A percentile compares a stretch with the other conserved stretches of the same genome.
Evolutionary conservation across 2,797 vertebrate genomes (phyloP).

Genomic region (Uromys caudimaculatus): DNA sequence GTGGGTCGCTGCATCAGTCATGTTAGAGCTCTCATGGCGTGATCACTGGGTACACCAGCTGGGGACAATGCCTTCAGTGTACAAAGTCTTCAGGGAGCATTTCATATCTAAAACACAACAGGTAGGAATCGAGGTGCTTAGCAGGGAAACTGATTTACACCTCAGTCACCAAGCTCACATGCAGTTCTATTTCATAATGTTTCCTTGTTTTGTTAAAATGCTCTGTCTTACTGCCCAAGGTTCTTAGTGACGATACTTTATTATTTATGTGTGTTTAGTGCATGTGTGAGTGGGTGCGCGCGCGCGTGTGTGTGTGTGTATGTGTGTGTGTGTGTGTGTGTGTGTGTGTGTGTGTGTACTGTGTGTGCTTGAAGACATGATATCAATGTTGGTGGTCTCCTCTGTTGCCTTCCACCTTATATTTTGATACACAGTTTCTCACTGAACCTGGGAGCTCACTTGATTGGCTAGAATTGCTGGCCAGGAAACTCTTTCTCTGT

Average conservation of each 20-base stretch:
- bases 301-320: background rate
- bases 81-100: background rate
- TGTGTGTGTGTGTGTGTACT: background rate
- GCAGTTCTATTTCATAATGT: background rate
- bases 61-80: no score
- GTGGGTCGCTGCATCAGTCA: no score
- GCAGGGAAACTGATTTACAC: background rate
- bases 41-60: background rate
- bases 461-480: background rate
- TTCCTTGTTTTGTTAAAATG: background rate
- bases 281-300: background rate
- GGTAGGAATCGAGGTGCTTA: background rate
- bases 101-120: background rate
- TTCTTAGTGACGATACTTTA: background rate
- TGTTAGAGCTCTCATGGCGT: background rate
- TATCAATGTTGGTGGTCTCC: no score
- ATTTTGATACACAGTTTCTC: background rate
- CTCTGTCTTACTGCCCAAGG: background rate
- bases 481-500: background rate
- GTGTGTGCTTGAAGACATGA: background rate
- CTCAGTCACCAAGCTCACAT: no score
- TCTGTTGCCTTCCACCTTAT: background rate
- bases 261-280: background rate
- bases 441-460: background rate
- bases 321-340: no score